phyloP scores from a whole-genome alignment of 92 coral and sea anemone genomes.

The Epizoanthus scotinus region DNA sequence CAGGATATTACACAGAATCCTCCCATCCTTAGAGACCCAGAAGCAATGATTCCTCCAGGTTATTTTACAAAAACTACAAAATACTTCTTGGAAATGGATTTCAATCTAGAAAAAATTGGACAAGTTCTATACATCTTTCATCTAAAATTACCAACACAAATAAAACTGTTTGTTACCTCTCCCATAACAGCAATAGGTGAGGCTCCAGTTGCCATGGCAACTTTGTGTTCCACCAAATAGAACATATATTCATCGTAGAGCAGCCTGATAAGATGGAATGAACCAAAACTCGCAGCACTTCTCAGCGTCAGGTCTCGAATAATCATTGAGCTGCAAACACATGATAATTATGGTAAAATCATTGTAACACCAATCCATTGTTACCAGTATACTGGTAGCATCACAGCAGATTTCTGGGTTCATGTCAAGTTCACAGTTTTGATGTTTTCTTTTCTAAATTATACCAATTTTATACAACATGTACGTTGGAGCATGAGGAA shows the following conservation, averaged over 20 bases:
- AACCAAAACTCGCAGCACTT: constrained; percentile 99
- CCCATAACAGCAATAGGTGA: constrained; percentile 99
- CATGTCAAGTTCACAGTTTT: no score
- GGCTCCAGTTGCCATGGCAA: constrained; percentile 94
- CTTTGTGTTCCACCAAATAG: constrained; percentile 97
- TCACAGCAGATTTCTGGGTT: no score
- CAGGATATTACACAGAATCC: no score
- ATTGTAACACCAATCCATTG: not conserved
- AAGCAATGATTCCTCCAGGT: no score
- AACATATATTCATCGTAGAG: constrained; percentile 99
- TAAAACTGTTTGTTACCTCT: constrained; percentile 67
- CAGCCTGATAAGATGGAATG: constrained; percentile 95
- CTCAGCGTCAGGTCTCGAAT: constrained; percentile 96
- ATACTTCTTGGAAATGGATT: no score
- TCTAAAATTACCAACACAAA: not conserved
- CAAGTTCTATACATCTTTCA: not conserved
- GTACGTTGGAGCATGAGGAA: no score
- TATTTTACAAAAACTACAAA: no score
- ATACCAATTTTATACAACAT: no score
- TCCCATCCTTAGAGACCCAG: no score
- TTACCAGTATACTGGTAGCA: no score
- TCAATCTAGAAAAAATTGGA: no score
- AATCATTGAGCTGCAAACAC: constrained; percentile 86
- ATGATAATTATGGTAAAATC: not conserved
- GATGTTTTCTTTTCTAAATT: no score